Percentiles rank a stretch among this genome's conserved stretches.
Evolutionary conservation across 2,888 invertebrate species (phyloP).

Genomic region (Epistrophe eligans): DNA sequence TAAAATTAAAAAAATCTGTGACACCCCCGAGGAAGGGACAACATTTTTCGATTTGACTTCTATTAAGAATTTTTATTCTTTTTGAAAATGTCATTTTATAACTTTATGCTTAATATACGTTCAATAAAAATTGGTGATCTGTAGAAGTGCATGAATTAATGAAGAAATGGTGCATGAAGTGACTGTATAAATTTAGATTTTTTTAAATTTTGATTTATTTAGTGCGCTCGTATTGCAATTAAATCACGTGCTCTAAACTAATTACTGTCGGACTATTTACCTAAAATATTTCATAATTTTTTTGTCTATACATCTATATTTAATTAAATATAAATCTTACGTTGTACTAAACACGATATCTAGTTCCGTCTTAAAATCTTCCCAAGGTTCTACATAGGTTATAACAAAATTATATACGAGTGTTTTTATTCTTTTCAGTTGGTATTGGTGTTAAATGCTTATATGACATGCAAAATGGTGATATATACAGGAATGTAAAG

Average conservation of each 20-base stretch:
- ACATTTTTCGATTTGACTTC: neutral
- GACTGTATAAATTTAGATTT: neutral
- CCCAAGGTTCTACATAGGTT: conserved; percentile 22
- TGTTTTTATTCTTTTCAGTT: neutral
- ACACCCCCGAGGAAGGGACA: too few relatives aligned
- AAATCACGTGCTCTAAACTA: neutral
- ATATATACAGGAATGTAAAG: neutral
- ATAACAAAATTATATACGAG: conserved; percentile 1
- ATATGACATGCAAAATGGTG: conserved; percentile 36
- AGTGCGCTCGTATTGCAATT: neutral
- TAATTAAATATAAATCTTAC: neutral
- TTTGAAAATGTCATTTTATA: neutral
- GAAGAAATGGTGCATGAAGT: conserved; percentile 19
- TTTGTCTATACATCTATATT: neutral
- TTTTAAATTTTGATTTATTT: neutral
- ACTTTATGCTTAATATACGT: neutral
- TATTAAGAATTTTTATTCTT: neutral
- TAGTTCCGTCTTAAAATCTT: conserved; percentile 14
- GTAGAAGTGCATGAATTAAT: conserved; percentile 12
- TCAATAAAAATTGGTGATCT: neutral
- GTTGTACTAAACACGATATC: neutral
- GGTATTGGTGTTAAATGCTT: conserved; percentile 9
- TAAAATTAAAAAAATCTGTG: too few relatives aligned
- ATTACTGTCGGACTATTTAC: neutral
- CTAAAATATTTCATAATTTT: neutral